Conservation (phyloP, 2,888 invertebrate genomes). For the Mesodorylaimus sp. region DNA sequence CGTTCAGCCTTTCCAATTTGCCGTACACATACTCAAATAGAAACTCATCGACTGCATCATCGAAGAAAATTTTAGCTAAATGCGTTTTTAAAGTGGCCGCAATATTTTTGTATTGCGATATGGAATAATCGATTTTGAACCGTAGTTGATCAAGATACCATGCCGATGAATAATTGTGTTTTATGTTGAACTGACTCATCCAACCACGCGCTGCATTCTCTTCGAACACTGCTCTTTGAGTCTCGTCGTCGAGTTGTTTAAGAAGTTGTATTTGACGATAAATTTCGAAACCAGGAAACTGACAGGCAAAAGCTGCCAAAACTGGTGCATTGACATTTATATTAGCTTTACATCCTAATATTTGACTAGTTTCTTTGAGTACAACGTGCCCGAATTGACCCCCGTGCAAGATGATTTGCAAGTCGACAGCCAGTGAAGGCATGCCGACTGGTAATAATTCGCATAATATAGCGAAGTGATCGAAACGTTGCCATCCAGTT, state of each 20-base stretch:
- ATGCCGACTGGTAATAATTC: conserved; percentile 34
- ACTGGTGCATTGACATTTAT: conserved; percentile 8
- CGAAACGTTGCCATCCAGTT: conserved; percentile 32
- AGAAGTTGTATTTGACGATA: conserved; percentile 11
- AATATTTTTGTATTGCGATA: not conserved
- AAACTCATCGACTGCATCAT: conserved; percentile 21
- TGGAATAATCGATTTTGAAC: conserved; percentile 4
- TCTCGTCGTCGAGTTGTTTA: too few species aligned
- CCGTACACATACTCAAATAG: conserved; percentile 15
- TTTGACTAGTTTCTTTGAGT: not conserved
- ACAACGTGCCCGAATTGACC: not conserved
- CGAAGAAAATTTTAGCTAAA: conserved; percentile 17
- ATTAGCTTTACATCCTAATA: not conserved
- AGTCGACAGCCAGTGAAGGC: conserved; percentile 28
- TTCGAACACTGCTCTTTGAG: not conserved
- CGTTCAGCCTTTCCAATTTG: conserved; percentile 1
- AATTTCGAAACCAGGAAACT: conserved; percentile 10
- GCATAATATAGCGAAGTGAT: conserved; percentile 35
- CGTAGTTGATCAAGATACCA: conserved; percentile 15
- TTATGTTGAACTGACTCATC: conserved; percentile 18
- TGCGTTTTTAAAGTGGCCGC: conserved; percentile 6
- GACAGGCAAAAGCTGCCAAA: conserved; percentile 7
- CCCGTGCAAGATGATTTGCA: not conserved
- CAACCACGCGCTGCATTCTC: conserved; percentile 18
- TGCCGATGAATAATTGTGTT: conserved; percentile 17